Evolutionary conservation across 2,797 vertebrate genomes (phyloP).

Genomic region (Rousettus madagascariensis): DNA sequence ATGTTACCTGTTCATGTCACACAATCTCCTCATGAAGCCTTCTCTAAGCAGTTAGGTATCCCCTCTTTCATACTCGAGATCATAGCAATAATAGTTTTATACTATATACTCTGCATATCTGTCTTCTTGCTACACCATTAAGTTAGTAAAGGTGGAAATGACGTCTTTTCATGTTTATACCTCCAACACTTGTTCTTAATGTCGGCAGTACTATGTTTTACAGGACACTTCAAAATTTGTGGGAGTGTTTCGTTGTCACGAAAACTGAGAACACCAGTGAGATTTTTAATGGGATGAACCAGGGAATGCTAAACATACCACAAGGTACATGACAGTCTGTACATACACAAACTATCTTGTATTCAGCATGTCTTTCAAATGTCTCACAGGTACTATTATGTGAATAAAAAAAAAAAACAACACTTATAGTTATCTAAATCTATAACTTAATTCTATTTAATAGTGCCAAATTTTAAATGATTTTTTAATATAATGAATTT

Average conservation of each 20-base stretch:
- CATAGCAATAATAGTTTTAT: not conserved
- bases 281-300: not conserved
- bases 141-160: not conserved
- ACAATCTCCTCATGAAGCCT: not conserved
- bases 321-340: not conserved
- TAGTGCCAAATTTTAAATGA: conserved; percentile 15
- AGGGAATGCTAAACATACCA: not conserved
- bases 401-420: not conserved
- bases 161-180: not conserved
- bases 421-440: conserved; percentile 15
- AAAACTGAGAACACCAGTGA: not conserved
- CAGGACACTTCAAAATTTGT: not conserved
- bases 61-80: not conserved
- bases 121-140: not conserved
- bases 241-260: not conserved
- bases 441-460: conserved; percentile 29
- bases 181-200: not conserved
- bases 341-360: not conserved
- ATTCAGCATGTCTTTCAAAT: not conserved
- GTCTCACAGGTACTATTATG: not conserved
- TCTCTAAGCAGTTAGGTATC: not conserved
- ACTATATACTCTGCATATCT: not conserved
- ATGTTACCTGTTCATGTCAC: not conserved
- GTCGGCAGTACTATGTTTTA: not conserved
- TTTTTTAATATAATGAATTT: conserved; percentile 19